A percentile compares a stretch with the other conserved stretches of the same genome.
phyloP scores from a whole-genome alignment of 2,888 invertebrate species.

The Cyrtodaria siliqua region DNA sequence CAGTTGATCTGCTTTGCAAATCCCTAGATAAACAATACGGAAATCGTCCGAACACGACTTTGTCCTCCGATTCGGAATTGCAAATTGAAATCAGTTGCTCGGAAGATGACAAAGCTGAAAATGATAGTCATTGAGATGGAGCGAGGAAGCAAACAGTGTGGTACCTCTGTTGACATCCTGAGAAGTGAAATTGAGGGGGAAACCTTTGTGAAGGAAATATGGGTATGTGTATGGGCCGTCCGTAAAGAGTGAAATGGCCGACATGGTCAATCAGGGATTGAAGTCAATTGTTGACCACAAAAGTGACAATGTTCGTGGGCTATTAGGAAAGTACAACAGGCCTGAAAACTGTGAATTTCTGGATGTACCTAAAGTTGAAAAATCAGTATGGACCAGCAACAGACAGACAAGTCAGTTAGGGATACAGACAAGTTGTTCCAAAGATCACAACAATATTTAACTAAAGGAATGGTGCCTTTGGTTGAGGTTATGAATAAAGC shows the following conservation, averaged over 20 bases:
- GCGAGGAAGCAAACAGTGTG: no score
- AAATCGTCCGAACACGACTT: no score
- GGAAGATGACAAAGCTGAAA: no score
- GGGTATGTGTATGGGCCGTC: not conserved
- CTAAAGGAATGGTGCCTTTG: slow-evolving; percentile 22
- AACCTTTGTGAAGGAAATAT: no score
- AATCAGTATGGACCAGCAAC: not conserved
- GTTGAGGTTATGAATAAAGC: slow-evolving; percentile 22
- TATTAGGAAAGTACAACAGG: slow-evolving; percentile 3
- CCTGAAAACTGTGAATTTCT: slow-evolving; percentile 16
- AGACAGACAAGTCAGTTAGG: not conserved
- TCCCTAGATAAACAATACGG: no score
- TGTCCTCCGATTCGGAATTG: no score
- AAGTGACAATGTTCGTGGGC: not conserved
- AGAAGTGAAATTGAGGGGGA: no score
- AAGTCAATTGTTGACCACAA: slow-evolving; percentile 6
- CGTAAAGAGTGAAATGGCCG: slow-evolving; percentile 4
- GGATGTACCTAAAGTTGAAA: slow-evolving; percentile 23
- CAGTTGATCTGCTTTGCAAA: no score
- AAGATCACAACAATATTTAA: slow-evolving; percentile 14
- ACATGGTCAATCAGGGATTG: slow-evolving; percentile 7
- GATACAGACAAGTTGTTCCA: slow-evolving; percentile 14
- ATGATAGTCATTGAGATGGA: no score
- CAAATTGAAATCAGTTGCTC: no score
- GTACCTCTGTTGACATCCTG: no score